Conservation (phyloP, 2,888 invertebrate genomes). For the Volucella inanis region DNA sequence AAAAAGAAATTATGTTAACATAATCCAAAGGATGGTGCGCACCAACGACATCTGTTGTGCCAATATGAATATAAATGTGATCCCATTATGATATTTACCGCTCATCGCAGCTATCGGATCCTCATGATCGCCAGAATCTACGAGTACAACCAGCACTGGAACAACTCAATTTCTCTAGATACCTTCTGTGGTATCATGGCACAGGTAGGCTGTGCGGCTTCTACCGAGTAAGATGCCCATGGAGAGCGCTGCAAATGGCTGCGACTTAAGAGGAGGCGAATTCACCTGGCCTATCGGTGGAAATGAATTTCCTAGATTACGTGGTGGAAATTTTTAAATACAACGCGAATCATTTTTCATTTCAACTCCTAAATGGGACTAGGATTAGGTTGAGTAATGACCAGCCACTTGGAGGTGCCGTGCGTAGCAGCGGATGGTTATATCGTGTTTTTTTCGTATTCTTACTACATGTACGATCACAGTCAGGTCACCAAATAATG, state of each 20-base stretch:
- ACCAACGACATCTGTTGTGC: slow-evolving; percentile 75
- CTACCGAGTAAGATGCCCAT: slow-evolving; percentile 14
- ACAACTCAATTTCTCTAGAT: slow-evolving; percentile 70
- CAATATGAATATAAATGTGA: slow-evolving; percentile 75
- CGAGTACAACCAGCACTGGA: slow-evolving; percentile 33
- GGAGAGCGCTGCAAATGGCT: slow-evolving; percentile 21
- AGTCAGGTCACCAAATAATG: background rate
- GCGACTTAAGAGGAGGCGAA: slow-evolving; percentile 25
- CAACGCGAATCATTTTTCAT: slow-evolving; percentile 73
- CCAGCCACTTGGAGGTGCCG: slow-evolving; percentile 46
- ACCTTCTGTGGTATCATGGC: slow-evolving; percentile 53
- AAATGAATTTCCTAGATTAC: slow-evolving; percentile 74
- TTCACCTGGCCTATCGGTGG: slow-evolving; percentile 66
- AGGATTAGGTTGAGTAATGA: slow-evolving; percentile 74
- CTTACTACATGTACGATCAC: background rate
- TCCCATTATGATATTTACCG: slow-evolving; percentile 75
- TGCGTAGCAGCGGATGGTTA: slow-evolving; percentile 66
- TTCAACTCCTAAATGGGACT: slow-evolving; percentile 74
- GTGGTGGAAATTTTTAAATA: slow-evolving; percentile 71
- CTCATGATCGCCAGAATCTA: slow-evolving; percentile 67
- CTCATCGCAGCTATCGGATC: slow-evolving; percentile 67
- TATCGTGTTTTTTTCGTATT: slow-evolving; percentile 56
- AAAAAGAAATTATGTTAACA: slow-evolving; percentile 59
- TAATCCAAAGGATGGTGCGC: slow-evolving; percentile 72
- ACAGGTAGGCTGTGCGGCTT: slow-evolving; percentile 25